Evolutionary conservation across 2,888 invertebrate species (phyloP).

Genomic region (Platynereis dumerilii): DNA sequence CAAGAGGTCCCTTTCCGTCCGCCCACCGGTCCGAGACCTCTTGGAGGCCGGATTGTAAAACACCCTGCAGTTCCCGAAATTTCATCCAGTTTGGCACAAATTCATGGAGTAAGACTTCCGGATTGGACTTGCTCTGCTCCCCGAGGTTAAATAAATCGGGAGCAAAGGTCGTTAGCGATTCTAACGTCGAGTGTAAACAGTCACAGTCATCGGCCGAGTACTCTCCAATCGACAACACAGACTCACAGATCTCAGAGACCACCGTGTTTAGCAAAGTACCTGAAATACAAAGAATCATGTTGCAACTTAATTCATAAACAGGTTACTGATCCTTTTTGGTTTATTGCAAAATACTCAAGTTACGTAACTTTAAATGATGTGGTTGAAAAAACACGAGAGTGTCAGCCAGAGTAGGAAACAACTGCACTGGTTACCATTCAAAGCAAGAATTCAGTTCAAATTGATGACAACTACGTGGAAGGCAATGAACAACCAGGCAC

Average conservation of each 20-base stretch:
- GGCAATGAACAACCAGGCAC: too few species aligned
- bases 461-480: too few species aligned
- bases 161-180: slow-evolving; percentile 17
- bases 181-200: slow-evolving; percentile 26
- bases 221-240: slow-evolving; percentile 34
- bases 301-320: too few species aligned
- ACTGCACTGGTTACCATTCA: too few species aligned
- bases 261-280: slow-evolving; percentile 33
- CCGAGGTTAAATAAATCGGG: slow-evolving; percentile 25
- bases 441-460: too few species aligned
- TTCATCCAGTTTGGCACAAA: slow-evolving; percentile 37
- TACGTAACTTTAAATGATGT: too few species aligned
- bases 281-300: too few species aligned
- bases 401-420: too few species aligned
- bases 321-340: too few species aligned
- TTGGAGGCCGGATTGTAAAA: slow-evolving; percentile 30
- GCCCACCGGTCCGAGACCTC: slow-evolving; percentile 41
- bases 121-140: slow-evolving; percentile 11
- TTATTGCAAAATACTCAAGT: too few species aligned
- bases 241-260: slow-evolving; percentile 33
- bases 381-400: too few species aligned
- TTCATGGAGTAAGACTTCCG: slow-evolving; percentile 33
- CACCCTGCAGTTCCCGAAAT: slow-evolving; percentile 33
- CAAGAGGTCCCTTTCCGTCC: slow-evolving; percentile 41
- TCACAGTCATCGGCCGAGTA: slow-evolving; percentile 40